A percentile compares a stretch with the other conserved stretches of the same genome.
These are phyloP conservation scores for Junonia oenone DNA, from an alignment of 2,888 invertebrate species.

Conservation along the genomic window DNA sequence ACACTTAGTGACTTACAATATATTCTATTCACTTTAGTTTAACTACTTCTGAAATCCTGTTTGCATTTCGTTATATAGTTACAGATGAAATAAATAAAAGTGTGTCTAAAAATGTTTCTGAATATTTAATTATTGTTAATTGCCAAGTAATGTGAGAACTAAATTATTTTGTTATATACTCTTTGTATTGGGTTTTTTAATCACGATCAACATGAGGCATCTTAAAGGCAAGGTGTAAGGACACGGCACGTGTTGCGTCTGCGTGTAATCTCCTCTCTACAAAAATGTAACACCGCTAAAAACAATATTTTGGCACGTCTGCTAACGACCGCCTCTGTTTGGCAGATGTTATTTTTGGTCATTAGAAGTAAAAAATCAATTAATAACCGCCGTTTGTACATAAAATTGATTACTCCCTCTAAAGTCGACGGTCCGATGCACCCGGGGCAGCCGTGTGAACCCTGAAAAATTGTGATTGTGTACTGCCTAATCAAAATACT, in stretches of 20 bases:
- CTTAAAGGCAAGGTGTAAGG: slow-evolving; percentile 1
- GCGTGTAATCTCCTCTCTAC: slow-evolving; percentile 14
- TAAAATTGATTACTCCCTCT: slow-evolving; percentile 77
- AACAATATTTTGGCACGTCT: slow-evolving; percentile 58
- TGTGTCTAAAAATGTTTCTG: too few relatives aligned
- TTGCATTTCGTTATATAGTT: too few relatives aligned
- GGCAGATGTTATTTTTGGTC: slow-evolving; percentile 74
- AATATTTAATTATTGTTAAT: too few relatives aligned
- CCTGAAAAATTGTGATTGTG: slow-evolving; percentile 63
- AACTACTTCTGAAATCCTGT: too few relatives aligned
- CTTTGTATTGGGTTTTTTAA: not conserved
- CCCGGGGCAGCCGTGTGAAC: slow-evolving; percentile 63
- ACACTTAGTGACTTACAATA: too few relatives aligned
- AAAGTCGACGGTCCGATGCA: slow-evolving; percentile 60
- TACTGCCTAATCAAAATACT: slow-evolving; percentile 54
- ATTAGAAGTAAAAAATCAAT: slow-evolving; percentile 71
- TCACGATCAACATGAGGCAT: slow-evolving; percentile 1
- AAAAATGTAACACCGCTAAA: slow-evolving; percentile 28
- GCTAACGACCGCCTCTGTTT: slow-evolving; percentile 62
- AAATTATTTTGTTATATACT: too few relatives aligned
- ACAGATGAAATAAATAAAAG: too few relatives aligned
- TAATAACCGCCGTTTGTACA: slow-evolving; percentile 73
- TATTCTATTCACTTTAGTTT: too few relatives aligned
- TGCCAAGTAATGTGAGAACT: too few relatives aligned
- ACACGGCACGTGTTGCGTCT: slow-evolving; percentile 27